Evolutionary conservation across 2,888 invertebrate species (phyloP), one percentile per base, ranked within the genome.

Genomic region (Chesias legatella): DNA sequence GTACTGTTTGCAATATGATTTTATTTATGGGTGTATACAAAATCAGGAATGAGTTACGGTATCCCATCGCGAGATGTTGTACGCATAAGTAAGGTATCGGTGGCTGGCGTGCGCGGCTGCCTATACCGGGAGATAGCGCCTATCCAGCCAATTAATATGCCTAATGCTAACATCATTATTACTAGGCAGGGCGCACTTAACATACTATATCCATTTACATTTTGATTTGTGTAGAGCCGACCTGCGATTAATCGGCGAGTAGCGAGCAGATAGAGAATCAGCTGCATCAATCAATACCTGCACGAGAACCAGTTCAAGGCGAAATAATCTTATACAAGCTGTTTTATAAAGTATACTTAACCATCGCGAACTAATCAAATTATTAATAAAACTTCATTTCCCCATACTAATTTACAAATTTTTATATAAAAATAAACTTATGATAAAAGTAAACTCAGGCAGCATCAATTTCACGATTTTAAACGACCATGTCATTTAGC

Each of bases 121-220:
- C 67, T 63, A 66, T 58, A 61, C 60, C 54, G 62, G 56, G 71
- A 80, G 84, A 85, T 84, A 82, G 78, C 78, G 73, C 73, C 75
- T 77, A 82, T 81, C 78, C 75, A 68, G 67, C 73, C 85, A 85
- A 86, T 88, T 86, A 86, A 88, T 86, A 86, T 84, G 82, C 81
- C 85, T 88, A 88, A 88, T 88, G 86, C 86, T 85, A 88, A 88
- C 86, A 88, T 88, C 86, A 86, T 88, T 88, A 88, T 88, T 88
- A 86, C 84, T 74, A 75, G 82, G 74, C 78, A 73, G 68, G 70
- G 79, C 76, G 81, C 81, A 81, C 84, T 86, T 85, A 84, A 80
- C 84, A 82, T 84, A 83, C 80, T 83, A 83, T 85, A 86, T 86
- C 82, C 84, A 82, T 85, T 85, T 85, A 83, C 85, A 84, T 81